Conservation (phyloP, 2,888 invertebrate species). For the Synanthedon formicaeformis region DNA sequence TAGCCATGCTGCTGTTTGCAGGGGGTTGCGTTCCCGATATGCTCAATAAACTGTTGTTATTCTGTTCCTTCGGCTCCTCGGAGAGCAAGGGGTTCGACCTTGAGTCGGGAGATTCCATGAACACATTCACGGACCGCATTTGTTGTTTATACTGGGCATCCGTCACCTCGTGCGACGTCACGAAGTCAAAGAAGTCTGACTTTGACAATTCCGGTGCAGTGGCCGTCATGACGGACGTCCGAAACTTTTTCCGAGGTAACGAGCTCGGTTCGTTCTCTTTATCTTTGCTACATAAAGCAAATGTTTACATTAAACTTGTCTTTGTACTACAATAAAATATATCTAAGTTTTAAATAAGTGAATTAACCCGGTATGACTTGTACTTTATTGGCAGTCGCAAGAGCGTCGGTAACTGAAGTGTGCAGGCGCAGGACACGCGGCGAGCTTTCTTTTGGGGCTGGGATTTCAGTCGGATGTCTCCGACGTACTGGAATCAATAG, state of each 20-base stretch:
- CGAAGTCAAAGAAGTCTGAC: constrained; percentile 91
- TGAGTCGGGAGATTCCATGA: constrained; percentile 71
- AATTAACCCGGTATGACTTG: constrained; percentile 65
- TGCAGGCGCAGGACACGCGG: constrained; percentile 19
- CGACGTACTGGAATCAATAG: constrained; percentile 39
- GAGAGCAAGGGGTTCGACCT: constrained; percentile 61
- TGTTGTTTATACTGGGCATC: constrained; percentile 78
- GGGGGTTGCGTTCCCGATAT: constrained; percentile 32
- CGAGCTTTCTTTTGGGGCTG: constrained; percentile 18
- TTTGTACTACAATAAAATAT: constrained; percentile 65
- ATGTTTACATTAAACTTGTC: constrained; percentile 23
- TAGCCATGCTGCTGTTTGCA: constrained; percentile 34
- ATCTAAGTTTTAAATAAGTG: constrained; percentile 56
- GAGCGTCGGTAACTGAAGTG: constrained; percentile 67
- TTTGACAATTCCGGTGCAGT: constrained; percentile 87
- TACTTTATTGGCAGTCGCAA: constrained; percentile 68
- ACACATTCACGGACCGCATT: constrained; percentile 77
- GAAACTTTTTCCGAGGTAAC: constrained; percentile 47
- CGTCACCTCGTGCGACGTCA: constrained; percentile 82
- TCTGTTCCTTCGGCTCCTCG: constrained; percentile 70
- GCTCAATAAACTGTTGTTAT: constrained; percentile 72
- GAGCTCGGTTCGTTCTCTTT: constrained; percentile 35
- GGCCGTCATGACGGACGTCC: constrained; percentile 87
- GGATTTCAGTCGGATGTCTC: constrained; percentile 48
- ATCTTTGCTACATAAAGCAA: constrained; percentile 38